Base-by-base conservation (phyloP, 1,140 invertebrate species). In the Doryteuthis pealeii region DNA sequence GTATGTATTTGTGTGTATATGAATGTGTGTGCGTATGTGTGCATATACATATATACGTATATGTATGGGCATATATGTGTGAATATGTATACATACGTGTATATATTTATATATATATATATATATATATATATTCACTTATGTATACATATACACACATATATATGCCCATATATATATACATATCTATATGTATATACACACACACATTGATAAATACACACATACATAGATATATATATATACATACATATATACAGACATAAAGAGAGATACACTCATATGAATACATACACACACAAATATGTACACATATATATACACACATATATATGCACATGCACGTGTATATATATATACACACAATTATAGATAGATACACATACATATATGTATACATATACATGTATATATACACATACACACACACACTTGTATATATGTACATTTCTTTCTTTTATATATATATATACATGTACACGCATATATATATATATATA, bases 291-390 rank as follows among this genome's bases (percentile, higher is more conserved):
- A 49, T 49, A 49, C 45, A 49, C 45, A 49, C 45, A 49, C 45
- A 49, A 8, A 49, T 18, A 49, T 18, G 18, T 18, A 49, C 45
- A 49, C 45, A 49, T 49, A 49, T 49, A 49, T 49, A 67, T 67
- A 67, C 26, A 67, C 26, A 26, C 26, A 67, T 26, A 67, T 26
- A 67, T 67, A 67, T 26, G 26, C 30, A 67, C 30, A 67, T 67
- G 26, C 26, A 67, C 26, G 26, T 67, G 26, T 26, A 12, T 26
- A 67, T 26, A 67, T 31, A 67, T 26, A 67, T 26, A 67, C 26
- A 67, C 26, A 67, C 26, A 31, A 12, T 12, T 12, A 67, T 12
- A n/a, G n/a, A n/a, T n/a, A n/a, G n/a, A n/a, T n/a, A n/a, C n/a
- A n/a, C n/a, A n/a, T n/a, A n/a, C n/a, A 67, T 12, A 67, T 26